Conservation (phyloP, 2,888 invertebrate genomes). For the Autographa pulchrina region DNA sequence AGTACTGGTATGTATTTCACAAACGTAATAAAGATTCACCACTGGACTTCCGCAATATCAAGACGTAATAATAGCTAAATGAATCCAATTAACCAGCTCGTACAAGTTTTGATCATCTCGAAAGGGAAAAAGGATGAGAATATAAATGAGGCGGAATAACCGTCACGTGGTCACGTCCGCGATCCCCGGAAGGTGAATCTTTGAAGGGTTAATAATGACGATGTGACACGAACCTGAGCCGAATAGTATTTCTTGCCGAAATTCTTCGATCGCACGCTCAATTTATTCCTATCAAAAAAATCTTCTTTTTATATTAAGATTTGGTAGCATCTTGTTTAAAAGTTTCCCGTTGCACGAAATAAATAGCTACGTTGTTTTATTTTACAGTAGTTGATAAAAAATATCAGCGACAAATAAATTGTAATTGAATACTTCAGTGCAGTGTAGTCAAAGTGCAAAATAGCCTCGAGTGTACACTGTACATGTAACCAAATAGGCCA, state of each 20-base stretch:
- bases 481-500: slow-evolving; percentile 8
- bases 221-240: slow-evolving; percentile 6
- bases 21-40: neutral
- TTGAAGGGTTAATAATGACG: slow-evolving; percentile 9
- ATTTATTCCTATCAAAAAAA: neutral
- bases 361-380: too few species aligned
- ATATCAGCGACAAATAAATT: neutral
- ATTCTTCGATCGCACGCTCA: neutral
- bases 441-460: neutral
- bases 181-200: slow-evolving; percentile 6
- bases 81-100: slow-evolving; percentile 1
- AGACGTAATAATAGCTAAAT: neutral
- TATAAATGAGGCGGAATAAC: slow-evolving; percentile 7
- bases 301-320: neutral
- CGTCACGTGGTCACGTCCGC: slow-evolving; percentile 5
- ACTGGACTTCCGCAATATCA: neutral
- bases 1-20: neutral
- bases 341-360: neutral
- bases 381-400: neutral
- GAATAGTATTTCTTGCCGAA: neutral
- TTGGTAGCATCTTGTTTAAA: neutral
- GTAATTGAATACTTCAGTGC: neutral
- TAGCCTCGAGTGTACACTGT: neutral
- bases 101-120: neutral
- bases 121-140: slow-evolving; percentile 5